These are phyloP conservation scores for Cataglyphis albicans DNA, from an alignment of 2,888 invertebrate species.

Conservation along the genomic window DNA sequence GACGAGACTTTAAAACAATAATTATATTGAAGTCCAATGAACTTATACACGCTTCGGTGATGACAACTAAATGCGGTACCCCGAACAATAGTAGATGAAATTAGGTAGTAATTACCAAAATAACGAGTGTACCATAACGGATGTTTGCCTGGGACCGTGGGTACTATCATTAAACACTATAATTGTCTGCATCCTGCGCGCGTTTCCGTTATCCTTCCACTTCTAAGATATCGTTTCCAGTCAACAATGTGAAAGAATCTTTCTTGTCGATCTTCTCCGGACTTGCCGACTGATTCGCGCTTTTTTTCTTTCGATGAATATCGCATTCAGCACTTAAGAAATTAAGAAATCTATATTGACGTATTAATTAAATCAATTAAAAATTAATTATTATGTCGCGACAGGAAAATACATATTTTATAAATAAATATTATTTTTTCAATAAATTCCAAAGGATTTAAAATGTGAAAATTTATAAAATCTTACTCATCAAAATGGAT, in stretches of 20 bases:
- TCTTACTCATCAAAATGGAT: not conserved
- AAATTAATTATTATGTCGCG: not conserved
- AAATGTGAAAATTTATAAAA: not conserved
- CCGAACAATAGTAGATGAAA: conserved; percentile 67
- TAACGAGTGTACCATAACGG: conserved; percentile 79
- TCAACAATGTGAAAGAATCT: conserved; percentile 57
- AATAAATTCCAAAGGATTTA: not conserved
- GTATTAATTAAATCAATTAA: not conserved
- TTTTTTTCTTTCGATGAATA: conserved; percentile 30
- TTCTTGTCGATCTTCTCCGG: conserved; percentile 11
- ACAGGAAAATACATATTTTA: not conserved
- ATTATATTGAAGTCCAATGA: conserved; percentile 70
- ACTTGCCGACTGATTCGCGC: not conserved
- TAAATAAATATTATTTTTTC: conserved; percentile 1
- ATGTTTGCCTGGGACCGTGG: conserved; percentile 78
- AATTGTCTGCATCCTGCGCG: conserved; percentile 81
- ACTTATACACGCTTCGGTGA: conserved; percentile 70
- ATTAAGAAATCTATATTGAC: not conserved
- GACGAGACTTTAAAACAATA: conserved; percentile 49
- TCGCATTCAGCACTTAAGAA: conserved; percentile 26
- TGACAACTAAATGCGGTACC: conserved; percentile 49
- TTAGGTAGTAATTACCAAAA: conserved; percentile 82
- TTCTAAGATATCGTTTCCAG: conserved; percentile 62
- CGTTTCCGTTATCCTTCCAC: conserved; percentile 76
- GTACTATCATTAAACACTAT: conserved; percentile 83